Evolutionary conservation across 2,888 invertebrate genomes (phyloP), one percentile per base, ranked within the genome.

Genomic region (Trichopoda pennipes): DNA sequence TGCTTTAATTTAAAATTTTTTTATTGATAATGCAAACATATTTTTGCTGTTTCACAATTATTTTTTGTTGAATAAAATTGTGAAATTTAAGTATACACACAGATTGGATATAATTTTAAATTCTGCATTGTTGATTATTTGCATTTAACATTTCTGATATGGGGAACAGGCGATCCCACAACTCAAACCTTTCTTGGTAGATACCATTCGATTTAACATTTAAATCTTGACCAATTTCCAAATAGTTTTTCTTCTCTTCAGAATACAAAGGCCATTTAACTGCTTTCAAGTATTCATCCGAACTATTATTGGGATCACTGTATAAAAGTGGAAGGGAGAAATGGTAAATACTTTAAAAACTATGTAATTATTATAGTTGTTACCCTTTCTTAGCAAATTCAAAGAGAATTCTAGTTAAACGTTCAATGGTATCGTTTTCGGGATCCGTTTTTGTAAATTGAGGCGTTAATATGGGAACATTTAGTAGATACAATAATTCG

Each of bases 401-500:
- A 0, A 88, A 84, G 91, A 91, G 92, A 86, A 92, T 90, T 9
- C 90, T 88, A 0, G 92, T 92, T 73, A 92, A 85, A 2, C 90
- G 88, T 81, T 92, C 91, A 23, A 92, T 89, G 16, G 88, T 90
- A 1, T 87, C 84, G 73, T 90, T 88, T 86, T 92, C 93, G 0
- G 92, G 91, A 68, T 90, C 91, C 1, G 81, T 87, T 8, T 78
- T 78, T 1, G 88, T 87, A 14, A 92, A 89, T 17, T 86, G 86
- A 0, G 92, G 92, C 1, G 88, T 84, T 19, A 89, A 69, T 35
- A 87, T 84, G 0, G 87, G 85, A 0, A 86, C 85, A 47, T 86
- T 85, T 51, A 92, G 91, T 16, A 92, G 73, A 80, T 92, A 92
- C 47, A 92, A 85, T 2, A 92, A 85, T 78, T 92, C 93, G 80